phyloP scores from a whole-genome alignment of 2,888 invertebrate species.

The Polydesmus complanatus region DNA sequence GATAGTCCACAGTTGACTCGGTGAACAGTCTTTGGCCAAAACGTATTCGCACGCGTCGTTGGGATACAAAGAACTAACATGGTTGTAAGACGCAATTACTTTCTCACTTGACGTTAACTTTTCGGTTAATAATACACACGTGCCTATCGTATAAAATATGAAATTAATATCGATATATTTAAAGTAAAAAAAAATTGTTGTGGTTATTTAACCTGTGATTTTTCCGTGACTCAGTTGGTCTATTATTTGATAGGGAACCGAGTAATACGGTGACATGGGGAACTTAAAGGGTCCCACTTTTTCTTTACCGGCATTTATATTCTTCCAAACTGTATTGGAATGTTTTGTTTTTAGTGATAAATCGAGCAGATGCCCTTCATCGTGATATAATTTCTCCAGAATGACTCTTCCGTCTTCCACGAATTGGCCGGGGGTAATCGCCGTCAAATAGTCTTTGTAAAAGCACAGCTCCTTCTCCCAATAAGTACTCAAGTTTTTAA shows the following conservation, averaged over 20 bases:
- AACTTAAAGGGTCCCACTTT: neutral
- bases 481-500: neutral
- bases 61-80: conserved; percentile 24
- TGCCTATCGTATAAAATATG: too few relatives aligned
- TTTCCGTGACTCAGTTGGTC: neutral
- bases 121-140: too few relatives aligned
- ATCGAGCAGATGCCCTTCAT: neutral
- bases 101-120: too few relatives aligned
- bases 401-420: neutral
- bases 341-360: neutral
- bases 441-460: neutral
- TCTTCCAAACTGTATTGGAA: neutral
- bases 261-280: neutral
- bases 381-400: neutral
- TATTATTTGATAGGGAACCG: neutral
- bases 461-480: neutral
- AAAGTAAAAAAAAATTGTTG: too few relatives aligned
- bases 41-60: conserved; percentile 30
- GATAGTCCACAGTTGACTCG: conserved; percentile 8
- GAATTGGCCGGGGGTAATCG: neutral
- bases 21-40: conserved; percentile 33
- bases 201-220: too few relatives aligned
- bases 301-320: neutral
- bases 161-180: too few relatives aligned
- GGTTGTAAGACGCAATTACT: conserved; percentile 31